These are phyloP conservation scores for Euglossa dilemma DNA, from an alignment of 1,140 invertebrate species.

Conservation along the genomic window DNA sequence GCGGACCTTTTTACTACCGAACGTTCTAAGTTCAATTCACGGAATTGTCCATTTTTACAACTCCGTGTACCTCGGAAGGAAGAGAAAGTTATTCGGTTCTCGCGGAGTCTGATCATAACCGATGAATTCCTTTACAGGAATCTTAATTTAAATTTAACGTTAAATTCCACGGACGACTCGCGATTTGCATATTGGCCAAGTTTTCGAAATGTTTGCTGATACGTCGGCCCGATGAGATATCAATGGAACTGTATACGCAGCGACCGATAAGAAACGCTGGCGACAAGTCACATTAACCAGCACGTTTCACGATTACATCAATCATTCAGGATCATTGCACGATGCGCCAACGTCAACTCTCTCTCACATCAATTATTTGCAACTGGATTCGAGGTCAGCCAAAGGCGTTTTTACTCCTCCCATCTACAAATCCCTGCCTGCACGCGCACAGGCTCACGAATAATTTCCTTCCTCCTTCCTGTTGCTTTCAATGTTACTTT, in stretches of 20 bases:
- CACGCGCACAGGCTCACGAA: neutral
- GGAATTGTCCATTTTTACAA: neutral
- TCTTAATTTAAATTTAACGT: neutral
- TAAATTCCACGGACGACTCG: too few species aligned
- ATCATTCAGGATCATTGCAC: constrained; percentile 20
- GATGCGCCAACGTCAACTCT: neutral
- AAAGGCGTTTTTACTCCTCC: neutral
- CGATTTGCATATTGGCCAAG: neutral
- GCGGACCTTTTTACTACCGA: too few species aligned
- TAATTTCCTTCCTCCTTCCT: neutral
- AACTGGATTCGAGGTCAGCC: constrained; percentile 1
- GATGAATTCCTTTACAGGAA: neutral
- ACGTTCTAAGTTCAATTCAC: neutral
- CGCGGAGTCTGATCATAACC: neutral
- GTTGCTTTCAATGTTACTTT: too few species aligned
- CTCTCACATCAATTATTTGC: constrained; percentile 46
- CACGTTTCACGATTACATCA: constrained; percentile 26
- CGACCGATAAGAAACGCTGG: neutral
- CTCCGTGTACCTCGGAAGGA: too few species aligned
- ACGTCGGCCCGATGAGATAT: neutral
- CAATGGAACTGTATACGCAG: neutral
- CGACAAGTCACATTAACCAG: neutral
- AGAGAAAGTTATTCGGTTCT: too few species aligned
- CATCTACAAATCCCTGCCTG: neutral
- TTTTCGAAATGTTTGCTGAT: neutral